Evolutionary conservation across 2,797 vertebrate genomes (phyloP).

Genomic region (Mycteria americana): DNA sequence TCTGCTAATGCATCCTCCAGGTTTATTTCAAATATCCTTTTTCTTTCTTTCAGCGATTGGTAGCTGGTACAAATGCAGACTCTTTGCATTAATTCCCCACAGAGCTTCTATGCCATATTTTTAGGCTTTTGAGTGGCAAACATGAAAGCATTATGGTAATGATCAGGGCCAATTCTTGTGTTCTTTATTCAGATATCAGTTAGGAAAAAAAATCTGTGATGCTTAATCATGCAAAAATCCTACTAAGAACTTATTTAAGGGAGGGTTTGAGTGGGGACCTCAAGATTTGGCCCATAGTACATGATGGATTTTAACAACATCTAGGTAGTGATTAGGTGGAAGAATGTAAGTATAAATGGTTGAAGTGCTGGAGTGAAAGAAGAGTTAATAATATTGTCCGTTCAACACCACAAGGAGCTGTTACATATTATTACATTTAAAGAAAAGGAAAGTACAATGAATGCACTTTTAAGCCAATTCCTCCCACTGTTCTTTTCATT

Average conservation of each 20-base stretch:
- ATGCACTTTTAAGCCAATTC: slow-evolving; percentile 22
- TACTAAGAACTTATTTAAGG: neutral
- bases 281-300: neutral
- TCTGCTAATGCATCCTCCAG: slow-evolving; percentile 24
- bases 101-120: neutral
- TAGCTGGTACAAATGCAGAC: slow-evolving; percentile 9
- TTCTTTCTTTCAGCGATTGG: neutral
- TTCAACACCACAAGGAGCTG: neutral
- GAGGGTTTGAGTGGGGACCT: neutral
- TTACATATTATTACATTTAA: slow-evolving; percentile 5
- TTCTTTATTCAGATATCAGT: slow-evolving; percentile 21
- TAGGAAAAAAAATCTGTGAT: neutral
- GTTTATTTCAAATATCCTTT: slow-evolving; percentile 10
- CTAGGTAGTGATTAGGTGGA: slow-evolving; percentile 10
- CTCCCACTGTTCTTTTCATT: slow-evolving; percentile 56
- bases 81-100: slow-evolving; percentile 1
- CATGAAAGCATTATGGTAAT: slow-evolving; percentile 27
- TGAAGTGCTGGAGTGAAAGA: neutral
- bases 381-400: neutral
- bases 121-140: slow-evolving; percentile 26
- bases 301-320: slow-evolving; percentile 4
- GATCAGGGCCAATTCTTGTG: neutral
- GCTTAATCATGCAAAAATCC: slow-evolving; percentile 30
- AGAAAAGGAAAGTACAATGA: slow-evolving; percentile 14
- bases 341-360: neutral